Evolutionary conservation across 2,888 invertebrate species (phyloP), one percentile per base, ranked within the genome.

Genomic region (Cheiracanthium punctorium): DNA sequence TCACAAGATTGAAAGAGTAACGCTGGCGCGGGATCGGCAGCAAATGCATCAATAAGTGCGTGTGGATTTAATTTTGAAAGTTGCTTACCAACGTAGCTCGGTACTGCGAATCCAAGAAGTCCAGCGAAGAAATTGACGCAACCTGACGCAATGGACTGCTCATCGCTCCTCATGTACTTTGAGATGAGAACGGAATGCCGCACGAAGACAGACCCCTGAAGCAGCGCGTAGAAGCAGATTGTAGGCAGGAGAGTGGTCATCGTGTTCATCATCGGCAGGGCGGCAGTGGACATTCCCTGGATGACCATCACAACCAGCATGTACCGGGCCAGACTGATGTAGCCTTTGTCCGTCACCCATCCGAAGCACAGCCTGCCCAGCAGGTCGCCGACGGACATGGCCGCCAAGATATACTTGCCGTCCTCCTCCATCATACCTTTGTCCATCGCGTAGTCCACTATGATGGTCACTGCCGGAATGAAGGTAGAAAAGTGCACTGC

Each of bases 281-380:
- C 43, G 20, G 73, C 73, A 8, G 81, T 87, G 41, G 67, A 71
- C 37, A 29, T 20, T 12, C 76, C 87, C 24, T 81, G 81, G 8
- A 77, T n/a, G 1, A 87, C 28, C 87, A 87, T 87, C 0, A 76
- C 81, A 0, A 58, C 1, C 41, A 81, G 14, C 73, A 87, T 87
- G 58, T 77, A 87, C 33, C 41, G 73, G 0, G 64, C 43, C 12
- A 85, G 8, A 10, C 20, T 58, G 8, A 87, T 12, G 20, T 37
- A 81, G 20, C 76, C 76, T 20, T 32, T n/a, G 30, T 89, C 89
- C 0, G 82, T 80, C 0, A 89, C 52, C 84, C 88, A 87, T 17
- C 89, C 89, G 30, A 89, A 84, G 17, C 88, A 69, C 14, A 89
- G 52, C n/a, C 89, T 52, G n/a, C 89, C 89, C 0, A 89, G 8